These are phyloP conservation scores for Octonoba sinensis DNA, from an alignment of 2,888 invertebrate genomes.

Conservation along the genomic window DNA sequence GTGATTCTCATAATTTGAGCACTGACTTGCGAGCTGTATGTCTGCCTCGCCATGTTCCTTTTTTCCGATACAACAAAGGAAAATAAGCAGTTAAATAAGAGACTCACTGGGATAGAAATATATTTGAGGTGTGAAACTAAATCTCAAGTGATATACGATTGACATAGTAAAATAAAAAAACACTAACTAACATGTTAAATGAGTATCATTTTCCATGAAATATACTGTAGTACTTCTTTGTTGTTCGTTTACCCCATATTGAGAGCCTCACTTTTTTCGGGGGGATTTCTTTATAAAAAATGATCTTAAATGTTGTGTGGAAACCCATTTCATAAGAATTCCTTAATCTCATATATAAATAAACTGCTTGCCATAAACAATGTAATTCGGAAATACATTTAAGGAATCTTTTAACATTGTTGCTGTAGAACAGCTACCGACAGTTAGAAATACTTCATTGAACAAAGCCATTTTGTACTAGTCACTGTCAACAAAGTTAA, in stretches of 20 bases:
- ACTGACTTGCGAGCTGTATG: slow-evolving; percentile 21
- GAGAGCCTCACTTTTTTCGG: no score
- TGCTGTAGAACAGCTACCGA: slow-evolving; percentile 60
- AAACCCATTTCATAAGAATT: no score
- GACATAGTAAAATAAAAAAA: slow-evolving; percentile 20
- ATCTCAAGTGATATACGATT: slow-evolving; percentile 43
- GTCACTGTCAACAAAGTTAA: slow-evolving; percentile 40
- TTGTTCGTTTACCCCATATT: no score
- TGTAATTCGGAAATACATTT: no score
- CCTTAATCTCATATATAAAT: no score
- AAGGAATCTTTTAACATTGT: neutral
- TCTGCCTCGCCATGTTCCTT: slow-evolving; percentile 10
- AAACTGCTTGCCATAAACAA: no score
- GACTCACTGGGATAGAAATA: neutral
- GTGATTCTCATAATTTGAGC: slow-evolving; percentile 33
- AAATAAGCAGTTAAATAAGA: slow-evolving; percentile 11
- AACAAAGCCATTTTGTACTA: slow-evolving; percentile 57
- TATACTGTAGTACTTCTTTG: no score
- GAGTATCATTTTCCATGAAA: no score
- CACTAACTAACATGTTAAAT: no score
- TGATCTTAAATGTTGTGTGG: no score
- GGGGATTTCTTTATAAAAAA: no score
- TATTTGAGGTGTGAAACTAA: slow-evolving; percentile 13
- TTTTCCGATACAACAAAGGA: neutral
- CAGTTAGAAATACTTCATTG: slow-evolving; percentile 49